A percentile compares a stretch with the other conserved stretches of the same genome.
Evolutionary conservation across 2,888 invertebrate species (phyloP).

Genomic region (Molorchus minor): DNA sequence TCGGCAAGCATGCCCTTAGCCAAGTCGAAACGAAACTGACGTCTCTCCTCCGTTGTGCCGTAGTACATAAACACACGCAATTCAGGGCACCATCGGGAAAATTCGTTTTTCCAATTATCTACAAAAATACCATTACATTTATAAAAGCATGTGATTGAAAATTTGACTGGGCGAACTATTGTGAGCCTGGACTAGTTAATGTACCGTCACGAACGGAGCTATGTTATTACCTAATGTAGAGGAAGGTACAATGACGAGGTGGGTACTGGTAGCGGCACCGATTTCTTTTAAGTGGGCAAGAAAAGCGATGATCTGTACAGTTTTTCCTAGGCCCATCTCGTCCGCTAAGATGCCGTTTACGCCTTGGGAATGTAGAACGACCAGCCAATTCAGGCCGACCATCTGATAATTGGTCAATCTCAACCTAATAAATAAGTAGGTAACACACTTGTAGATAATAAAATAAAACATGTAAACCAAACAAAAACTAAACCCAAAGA

Average conservation of each 20-base stretch:
- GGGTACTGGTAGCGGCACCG: slow-evolving; percentile 77
- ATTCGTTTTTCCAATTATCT: slow-evolving; percentile 88
- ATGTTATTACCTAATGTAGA: slow-evolving; percentile 81
- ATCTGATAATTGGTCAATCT: slow-evolving; percentile 87
- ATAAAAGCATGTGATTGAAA: too few relatives aligned
- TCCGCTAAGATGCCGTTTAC: slow-evolving; percentile 96
- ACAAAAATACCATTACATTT: too few relatives aligned
- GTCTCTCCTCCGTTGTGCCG: slow-evolving; percentile 85
- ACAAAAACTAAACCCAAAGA: too few relatives aligned
- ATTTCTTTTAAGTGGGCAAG: slow-evolving; percentile 88
- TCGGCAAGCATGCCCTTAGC: slow-evolving; percentile 76
- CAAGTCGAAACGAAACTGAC: slow-evolving; percentile 79
- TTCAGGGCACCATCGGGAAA: slow-evolving; percentile 81
- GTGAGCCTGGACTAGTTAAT: background rate
- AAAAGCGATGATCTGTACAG: slow-evolving; percentile 93
- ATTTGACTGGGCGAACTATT: too few relatives aligned
- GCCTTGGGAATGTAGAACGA: slow-evolving; percentile 85
- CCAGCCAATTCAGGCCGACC: slow-evolving; percentile 92
- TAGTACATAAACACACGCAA: slow-evolving; percentile 88
- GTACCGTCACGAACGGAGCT: background rate
- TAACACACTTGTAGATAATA: background rate
- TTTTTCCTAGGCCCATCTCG: slow-evolving; percentile 97
- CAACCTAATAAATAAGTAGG: slow-evolving; percentile 63
- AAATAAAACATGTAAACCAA: too few relatives aligned
- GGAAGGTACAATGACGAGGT: slow-evolving; percentile 95